Percentiles rank a stretch among this genome's conserved stretches.
These are phyloP conservation scores for Incurvaria masculella DNA, from an alignment of 2,888 invertebrate genomes.

Conservation along the genomic window DNA sequence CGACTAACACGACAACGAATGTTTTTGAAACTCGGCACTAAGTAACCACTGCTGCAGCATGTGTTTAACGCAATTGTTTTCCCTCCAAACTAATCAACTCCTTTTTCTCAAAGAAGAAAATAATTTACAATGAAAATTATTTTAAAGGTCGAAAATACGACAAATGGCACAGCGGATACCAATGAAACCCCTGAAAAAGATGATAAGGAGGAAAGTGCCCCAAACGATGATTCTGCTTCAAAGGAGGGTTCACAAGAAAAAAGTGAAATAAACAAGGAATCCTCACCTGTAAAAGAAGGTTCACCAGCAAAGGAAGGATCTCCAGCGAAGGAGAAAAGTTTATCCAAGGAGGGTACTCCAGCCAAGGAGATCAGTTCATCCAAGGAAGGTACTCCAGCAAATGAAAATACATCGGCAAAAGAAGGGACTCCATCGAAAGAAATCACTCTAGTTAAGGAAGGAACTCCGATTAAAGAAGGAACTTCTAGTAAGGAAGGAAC, in stretches of 20 bases:
- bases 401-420: conserved; percentile 23
- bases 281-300: conserved; percentile 6
- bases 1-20: background rate
- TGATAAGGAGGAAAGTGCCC: background rate
- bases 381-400: conserved; percentile 22
- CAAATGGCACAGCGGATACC: background rate
- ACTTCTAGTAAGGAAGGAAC: conserved; percentile 21
- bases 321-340: conserved; percentile 19
- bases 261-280: conserved; percentile 14
- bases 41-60: background rate
- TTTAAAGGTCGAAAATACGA: background rate
- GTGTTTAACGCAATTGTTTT: background rate
- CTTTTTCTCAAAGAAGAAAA: background rate
- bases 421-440: conserved; percentile 22
- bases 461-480: conserved; percentile 22
- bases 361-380: conserved; percentile 22
- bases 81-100: background rate
- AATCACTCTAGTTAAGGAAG: conserved; percentile 20
- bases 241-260: conserved; percentile 21
- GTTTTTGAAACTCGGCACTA: background rate
- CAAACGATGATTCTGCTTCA: background rate
- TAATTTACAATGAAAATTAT: background rate
- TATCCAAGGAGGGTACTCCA: conserved; percentile 20
- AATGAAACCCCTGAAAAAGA: background rate
- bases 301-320: conserved; percentile 12